Percentiles rank a stretch among this genome's conserved stretches.
Conservation (phyloP, 2,113 vertebrate genomes). For the Burhinus bistriatus region DNA sequence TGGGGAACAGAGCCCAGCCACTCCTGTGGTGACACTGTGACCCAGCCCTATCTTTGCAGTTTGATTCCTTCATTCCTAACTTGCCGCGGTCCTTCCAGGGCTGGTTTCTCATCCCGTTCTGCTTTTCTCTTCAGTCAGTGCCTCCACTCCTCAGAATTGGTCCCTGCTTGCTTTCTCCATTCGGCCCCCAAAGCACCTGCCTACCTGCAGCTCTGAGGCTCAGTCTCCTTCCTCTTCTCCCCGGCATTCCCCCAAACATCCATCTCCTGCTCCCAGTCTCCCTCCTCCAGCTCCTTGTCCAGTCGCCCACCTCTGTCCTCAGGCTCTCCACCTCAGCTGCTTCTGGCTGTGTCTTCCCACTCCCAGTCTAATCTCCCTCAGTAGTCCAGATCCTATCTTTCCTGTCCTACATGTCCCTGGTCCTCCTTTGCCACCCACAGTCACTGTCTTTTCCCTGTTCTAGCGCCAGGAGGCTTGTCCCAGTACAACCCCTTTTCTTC, state of each 20-base stretch:
- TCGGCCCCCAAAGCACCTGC: neutral
- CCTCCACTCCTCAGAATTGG: neutral
- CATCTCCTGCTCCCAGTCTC: neutral
- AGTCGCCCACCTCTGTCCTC: neutral
- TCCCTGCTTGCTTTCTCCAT: neutral
- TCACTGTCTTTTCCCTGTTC: neutral
- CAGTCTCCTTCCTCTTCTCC: neutral
- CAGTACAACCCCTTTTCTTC: neutral
- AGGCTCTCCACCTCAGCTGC: neutral
- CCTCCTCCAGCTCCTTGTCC: neutral
- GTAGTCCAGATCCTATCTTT: neutral
- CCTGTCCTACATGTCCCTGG: neutral
- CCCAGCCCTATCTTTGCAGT: neutral
- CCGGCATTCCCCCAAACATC: neutral
- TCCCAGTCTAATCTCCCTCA: neutral
- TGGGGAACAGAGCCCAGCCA: neutral
- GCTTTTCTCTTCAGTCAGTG: neutral
- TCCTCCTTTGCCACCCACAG: neutral
- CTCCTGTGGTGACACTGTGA: neutral
- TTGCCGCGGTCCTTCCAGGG: accelerated
- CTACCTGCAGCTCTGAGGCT: neutral
- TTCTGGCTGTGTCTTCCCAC: too few species aligned
- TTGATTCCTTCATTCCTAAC: neutral
- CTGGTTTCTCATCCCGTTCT: neutral
- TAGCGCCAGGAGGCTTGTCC: neutral